phyloP scores from a whole-genome alignment of 2,113 vertebrate species.

The Zootoca vivipara region DNA sequence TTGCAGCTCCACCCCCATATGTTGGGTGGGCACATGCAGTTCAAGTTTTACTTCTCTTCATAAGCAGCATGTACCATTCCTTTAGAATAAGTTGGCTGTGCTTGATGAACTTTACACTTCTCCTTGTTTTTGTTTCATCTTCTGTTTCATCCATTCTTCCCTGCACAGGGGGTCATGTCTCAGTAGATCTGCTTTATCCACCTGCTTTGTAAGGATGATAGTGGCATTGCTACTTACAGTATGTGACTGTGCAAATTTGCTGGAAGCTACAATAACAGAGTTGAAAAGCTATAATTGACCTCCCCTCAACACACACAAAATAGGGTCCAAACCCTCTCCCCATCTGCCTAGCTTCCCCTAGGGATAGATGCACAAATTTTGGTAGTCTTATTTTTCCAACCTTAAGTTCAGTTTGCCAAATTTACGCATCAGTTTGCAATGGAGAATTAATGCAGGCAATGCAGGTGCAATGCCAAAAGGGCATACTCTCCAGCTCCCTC shows the following conservation, averaged over 20 bases:
- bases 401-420: no score
- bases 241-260: neutral
- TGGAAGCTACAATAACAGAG: conserved; percentile 8
- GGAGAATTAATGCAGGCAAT: no score
- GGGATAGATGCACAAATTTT: no score
- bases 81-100: neutral
- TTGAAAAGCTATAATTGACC: neutral
- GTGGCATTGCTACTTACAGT: neutral
- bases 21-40: neutral
- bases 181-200: neutral
- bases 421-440: no score
- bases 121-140: neutral
- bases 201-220: neutral
- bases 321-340: neutral
- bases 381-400: no score
- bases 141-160: neutral
- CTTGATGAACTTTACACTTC: neutral
- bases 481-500: no score
- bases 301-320: no score
- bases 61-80: neutral
- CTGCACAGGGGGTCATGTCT: neutral
- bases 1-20: neutral
- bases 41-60: neutral
- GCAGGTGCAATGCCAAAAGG: no score
- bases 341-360: neutral